phyloP scores from a whole-genome alignment of 2,113 vertebrate genomes.

The Cavia aperea region DNA sequence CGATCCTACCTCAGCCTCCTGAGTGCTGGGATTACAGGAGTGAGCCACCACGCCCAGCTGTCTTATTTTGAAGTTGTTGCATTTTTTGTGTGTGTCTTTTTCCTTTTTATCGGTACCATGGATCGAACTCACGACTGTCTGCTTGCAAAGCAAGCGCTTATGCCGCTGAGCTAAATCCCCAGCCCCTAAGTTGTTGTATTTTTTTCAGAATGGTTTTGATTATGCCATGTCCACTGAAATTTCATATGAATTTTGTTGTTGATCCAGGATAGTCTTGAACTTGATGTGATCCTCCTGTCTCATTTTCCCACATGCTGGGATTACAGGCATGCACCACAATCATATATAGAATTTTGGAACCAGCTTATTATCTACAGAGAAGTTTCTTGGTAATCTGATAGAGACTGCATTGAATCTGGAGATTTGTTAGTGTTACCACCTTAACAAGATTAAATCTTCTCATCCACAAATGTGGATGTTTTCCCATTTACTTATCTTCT shows the following conservation, averaged over 20 bases:
- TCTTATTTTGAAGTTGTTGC: no score
- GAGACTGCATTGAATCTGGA: not conserved
- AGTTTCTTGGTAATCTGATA: not conserved
- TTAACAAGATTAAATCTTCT: not conserved
- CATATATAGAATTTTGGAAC: slow-evolving; percentile 3
- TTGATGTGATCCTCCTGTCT: not conserved
- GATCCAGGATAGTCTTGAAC: not conserved
- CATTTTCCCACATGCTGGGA: not conserved
- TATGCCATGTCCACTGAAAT: not conserved
- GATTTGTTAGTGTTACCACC: not conserved
- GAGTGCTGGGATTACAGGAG: no score
- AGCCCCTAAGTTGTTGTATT: not conserved
- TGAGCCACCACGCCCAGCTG: no score
- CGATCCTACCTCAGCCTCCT: no score
- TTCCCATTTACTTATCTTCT: slow-evolving; percentile 1
- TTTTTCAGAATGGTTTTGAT: not conserved
- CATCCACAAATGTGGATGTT: not conserved
- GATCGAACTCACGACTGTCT: no score
- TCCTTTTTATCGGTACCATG: no score
- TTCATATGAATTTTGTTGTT: not conserved
- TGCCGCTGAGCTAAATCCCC: no score
- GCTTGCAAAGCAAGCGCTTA: no score
- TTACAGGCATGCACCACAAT: not conserved
- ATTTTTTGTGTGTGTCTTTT: no score
- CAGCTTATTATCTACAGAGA: not conserved